phyloP scores from a whole-genome alignment of 2,888 invertebrate genomes.

The Tortrix viridana region DNA sequence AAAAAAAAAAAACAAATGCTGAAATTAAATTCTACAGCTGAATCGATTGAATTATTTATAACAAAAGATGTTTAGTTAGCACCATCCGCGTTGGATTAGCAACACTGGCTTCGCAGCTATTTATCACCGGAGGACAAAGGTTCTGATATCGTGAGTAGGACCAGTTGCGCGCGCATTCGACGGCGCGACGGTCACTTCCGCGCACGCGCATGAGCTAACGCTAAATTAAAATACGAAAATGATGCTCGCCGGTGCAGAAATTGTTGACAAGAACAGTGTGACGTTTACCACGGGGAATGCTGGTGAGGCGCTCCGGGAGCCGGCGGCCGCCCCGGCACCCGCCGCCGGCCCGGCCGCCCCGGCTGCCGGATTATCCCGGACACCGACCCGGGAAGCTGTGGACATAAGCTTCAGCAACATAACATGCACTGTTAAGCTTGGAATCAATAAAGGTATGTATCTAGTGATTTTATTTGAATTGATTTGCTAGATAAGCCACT shows the following conservation, averaged over 20 bases:
- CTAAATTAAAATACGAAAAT: slow-evolving; percentile 51
- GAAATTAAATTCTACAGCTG: too few relatives aligned
- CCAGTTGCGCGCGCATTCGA: slow-evolving; percentile 65
- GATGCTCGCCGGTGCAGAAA: slow-evolving; percentile 79
- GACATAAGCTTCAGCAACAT: slow-evolving; percentile 91
- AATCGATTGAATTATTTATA: too few relatives aligned
- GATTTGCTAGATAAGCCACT: too few relatives aligned
- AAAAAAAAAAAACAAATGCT: too few relatives aligned
- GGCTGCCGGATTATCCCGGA: slow-evolving; percentile 53
- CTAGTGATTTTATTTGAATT: too few relatives aligned
- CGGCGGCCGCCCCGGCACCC: slow-evolving; percentile 14
- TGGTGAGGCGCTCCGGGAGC: slow-evolving; percentile 38
- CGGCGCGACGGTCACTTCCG: slow-evolving; percentile 54
- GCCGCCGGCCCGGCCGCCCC: slow-evolving; percentile 25
- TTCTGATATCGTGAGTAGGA: slow-evolving; percentile 39
- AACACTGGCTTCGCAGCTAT: slow-evolving; percentile 20
- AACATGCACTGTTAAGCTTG: slow-evolving; percentile 88
- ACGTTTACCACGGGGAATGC: slow-evolving; percentile 49
- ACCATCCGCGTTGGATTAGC: too few relatives aligned
- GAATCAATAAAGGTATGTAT: slow-evolving; percentile 88
- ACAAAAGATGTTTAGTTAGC: too few relatives aligned
- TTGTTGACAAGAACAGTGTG: slow-evolving; percentile 69
- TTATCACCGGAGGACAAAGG: slow-evolving; percentile 56
- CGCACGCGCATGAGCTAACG: slow-evolving; percentile 57
- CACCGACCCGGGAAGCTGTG: slow-evolving; percentile 78